Percentiles rank a stretch among this genome's conserved stretches.
These are phyloP conservation scores for Pyxicephalus adspersus DNA, from an alignment of 2,113 vertebrate species.

Conservation along the genomic window DNA sequence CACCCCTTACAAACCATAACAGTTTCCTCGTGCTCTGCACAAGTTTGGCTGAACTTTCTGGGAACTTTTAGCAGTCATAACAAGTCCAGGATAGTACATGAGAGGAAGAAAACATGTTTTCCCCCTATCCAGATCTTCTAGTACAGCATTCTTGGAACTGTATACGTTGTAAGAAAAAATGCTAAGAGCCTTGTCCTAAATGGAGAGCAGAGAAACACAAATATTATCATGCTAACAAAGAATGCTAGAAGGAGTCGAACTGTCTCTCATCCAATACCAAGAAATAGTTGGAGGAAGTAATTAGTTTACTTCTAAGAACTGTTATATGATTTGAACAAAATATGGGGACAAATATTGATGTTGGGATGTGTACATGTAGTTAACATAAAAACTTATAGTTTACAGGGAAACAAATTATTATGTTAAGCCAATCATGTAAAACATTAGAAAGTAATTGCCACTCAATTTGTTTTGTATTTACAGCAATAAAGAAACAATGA, in stretches of 20 bases:
- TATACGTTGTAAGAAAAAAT: not conserved
- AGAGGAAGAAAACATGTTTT: slow-evolving; percentile 49
- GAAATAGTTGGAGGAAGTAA: not conserved
- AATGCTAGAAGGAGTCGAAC: not conserved
- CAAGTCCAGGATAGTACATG: not conserved
- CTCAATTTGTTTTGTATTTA: too few relatives aligned
- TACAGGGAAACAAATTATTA: too few relatives aligned
- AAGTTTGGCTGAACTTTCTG: not conserved
- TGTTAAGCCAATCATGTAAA: not conserved
- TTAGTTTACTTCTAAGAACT: slow-evolving; percentile 21
- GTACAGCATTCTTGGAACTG: slow-evolving; percentile 4
- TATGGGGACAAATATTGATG: slow-evolving; percentile 11
- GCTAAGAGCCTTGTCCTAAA: not conserved
- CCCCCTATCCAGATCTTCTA: not conserved
- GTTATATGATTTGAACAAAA: not conserved
- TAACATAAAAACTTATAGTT: too few relatives aligned
- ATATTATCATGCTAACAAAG: slow-evolving; percentile 28
- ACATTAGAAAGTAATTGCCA: too few relatives aligned
- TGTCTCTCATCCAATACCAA: not conserved
- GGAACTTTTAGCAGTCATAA: slow-evolving; percentile 35
- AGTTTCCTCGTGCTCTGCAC: slow-evolving; percentile 19
- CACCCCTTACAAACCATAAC: slow-evolving; percentile 25
- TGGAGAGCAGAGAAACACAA: slow-evolving; percentile 1
- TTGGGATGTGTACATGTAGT: too few relatives aligned
- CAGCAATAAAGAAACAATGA: too few relatives aligned